A percentile compares a stretch with the other conserved stretches of the same genome.
Evolutionary conservation across 2,113 vertebrate species (phyloP).

Genomic region (Lophura nycthemera): DNA sequence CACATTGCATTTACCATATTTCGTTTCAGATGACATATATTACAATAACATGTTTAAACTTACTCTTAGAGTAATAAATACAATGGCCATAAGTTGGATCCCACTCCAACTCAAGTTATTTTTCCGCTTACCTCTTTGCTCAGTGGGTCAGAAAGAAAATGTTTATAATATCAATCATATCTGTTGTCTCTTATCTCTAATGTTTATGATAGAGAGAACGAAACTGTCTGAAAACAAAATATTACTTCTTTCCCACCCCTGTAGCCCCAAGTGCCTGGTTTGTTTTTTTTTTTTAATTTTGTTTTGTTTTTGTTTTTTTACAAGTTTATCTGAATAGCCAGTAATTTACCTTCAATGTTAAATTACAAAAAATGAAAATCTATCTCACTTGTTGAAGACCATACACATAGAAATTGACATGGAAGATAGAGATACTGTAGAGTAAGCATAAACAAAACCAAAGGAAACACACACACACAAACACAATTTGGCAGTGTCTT

Average conservation of each 20-base stretch:
- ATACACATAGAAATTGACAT: not conserved
- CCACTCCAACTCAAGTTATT: not conserved
- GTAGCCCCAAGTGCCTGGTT: too few species aligned
- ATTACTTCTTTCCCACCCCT: not conserved
- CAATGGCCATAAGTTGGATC: not conserved
- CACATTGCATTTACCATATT: not conserved
- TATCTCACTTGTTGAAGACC: not conserved
- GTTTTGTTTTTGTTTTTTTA: not conserved
- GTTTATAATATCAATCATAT: not conserved
- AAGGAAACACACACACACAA: not conserved
- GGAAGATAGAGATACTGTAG: not conserved
- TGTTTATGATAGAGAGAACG: not conserved
- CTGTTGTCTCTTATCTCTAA: not conserved
- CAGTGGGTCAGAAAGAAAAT: conserved; percentile 12
- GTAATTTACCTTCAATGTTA: not conserved
- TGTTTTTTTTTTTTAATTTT: too few species aligned
- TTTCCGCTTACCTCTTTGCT: not conserved
- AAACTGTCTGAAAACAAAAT: conserved; percentile 4
- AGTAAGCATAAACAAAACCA: not conserved
- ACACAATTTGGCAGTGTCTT: not conserved
- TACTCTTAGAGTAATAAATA: not conserved
- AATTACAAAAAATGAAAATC: not conserved
- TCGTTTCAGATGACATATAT: not conserved
- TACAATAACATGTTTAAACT: not conserved
- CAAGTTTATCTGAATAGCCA: not conserved